Evolutionary conservation across 35 echinoderm and acorn worm genomes (phyloP), one percentile per base, ranked within the genome.

Genomic region (Diadema setosum): DNA sequence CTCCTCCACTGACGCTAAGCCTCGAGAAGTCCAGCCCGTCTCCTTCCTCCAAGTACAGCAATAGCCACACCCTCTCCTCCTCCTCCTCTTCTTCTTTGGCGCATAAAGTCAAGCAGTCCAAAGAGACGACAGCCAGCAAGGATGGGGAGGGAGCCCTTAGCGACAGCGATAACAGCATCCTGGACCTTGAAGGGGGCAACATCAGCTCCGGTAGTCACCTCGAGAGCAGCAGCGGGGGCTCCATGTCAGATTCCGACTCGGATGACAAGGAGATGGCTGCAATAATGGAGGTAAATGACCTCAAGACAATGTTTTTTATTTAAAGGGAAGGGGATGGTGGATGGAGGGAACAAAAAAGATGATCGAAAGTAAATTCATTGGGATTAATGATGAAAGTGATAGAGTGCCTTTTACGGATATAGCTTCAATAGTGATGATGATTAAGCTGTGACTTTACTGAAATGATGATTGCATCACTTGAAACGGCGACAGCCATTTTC

Each of bases 251-350:
- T 33, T 83, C 80, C 2, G 88, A 90, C 24, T 83, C 80, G 18
- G 88, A 90, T 46, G 88, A 90, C 27, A 83, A 90, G 42, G 87
- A 89, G 70, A 58, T 89, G 45, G 87, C 70, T 16, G 70, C 74
- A 80, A 76, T 88, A 36, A 88, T 80, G 46, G 70, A 50, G 86
- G 86, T 76, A 39, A 34, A 26, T 86, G 40, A 11, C n/a, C n/a
- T n/a, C n/a, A n/a, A n/a, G n/a, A 20, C 15, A 30, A 29, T 29
- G 63, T 34, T 8, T 16, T 55, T 55, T 63, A 9, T 30, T 26
- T 55, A 12, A 12, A 55, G 49, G 49, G 49, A 26, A 33, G 61
- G 14, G 61, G 29, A 4, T 55, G 11, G 24, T 2, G 61, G 2
- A 17, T 65, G 61, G 61, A 65, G 9, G 56, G n/a, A n/a, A n/a